Evolutionary conservation across 2,797 vertebrate genomes (phyloP).

Genomic region (Potorous gilbertii): DNA sequence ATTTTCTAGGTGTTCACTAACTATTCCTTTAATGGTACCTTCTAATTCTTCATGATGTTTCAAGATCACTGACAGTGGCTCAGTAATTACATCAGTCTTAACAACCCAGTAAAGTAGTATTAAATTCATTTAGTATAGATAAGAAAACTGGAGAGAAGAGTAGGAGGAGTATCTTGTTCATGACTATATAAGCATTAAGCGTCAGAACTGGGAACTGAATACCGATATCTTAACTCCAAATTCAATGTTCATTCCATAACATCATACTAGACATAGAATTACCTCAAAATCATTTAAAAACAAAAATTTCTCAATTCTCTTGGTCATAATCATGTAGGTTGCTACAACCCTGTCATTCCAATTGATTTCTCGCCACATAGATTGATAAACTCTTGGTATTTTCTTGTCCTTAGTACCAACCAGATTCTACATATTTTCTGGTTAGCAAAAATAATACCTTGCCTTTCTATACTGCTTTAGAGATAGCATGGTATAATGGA

Average conservation of each 20-base stretch:
- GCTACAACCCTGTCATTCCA: not conserved
- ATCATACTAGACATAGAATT: not conserved
- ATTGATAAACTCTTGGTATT: not conserved
- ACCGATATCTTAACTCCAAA: not conserved
- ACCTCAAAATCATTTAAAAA: not conserved
- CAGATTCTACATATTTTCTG: not conserved
- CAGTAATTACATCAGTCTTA: not conserved
- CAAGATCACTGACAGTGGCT: not conserved
- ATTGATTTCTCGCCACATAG: not conserved
- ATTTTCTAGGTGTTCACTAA: not conserved
- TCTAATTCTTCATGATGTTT: not conserved
- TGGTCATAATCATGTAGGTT: not conserved
- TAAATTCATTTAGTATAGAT: not conserved
- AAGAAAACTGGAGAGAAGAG: not conserved
- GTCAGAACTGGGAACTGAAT: not conserved
- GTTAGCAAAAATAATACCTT: not conserved
- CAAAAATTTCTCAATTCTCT: not conserved
- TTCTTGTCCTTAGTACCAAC: not conserved
- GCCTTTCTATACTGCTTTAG: not conserved
- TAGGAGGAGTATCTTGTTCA: not conserved
- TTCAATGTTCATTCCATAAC: not conserved
- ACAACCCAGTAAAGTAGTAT: not conserved
- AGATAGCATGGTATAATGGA: not conserved
- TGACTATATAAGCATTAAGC: not conserved
- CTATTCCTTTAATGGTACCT: not conserved